Conservation (phyloP, 2,113 vertebrate species). For the Triplophysa siluroides region DNA sequence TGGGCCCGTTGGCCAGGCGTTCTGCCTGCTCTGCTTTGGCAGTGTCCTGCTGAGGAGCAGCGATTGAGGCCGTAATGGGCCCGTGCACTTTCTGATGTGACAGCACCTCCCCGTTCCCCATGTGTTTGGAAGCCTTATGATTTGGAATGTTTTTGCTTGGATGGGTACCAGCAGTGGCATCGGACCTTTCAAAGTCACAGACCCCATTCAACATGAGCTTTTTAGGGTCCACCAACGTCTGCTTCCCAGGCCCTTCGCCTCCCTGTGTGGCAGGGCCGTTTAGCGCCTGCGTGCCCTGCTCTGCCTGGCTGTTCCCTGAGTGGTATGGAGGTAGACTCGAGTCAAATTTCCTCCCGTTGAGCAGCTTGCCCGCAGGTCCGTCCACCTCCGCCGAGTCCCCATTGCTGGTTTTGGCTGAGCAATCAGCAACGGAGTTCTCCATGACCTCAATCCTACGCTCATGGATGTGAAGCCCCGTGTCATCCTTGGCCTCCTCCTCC, state of each 20-base stretch:
- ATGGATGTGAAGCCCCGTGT: conserved; percentile 95
- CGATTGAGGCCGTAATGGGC: conserved; percentile 72
- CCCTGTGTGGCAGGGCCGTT: conserved; percentile 88
- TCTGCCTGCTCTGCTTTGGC: conserved; percentile 96
- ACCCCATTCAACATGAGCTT: conserved; percentile 94
- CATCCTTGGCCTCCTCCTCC: conserved; percentile 99
- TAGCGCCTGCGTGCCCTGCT: conserved; percentile 82
- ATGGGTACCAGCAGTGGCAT: conserved; percentile 75
- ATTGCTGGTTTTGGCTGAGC: conserved; percentile 88
- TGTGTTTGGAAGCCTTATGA: conserved; percentile 99
- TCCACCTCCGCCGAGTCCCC: conserved; percentile 85
- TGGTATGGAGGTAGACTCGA: conserved; percentile 99
- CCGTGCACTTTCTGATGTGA: conserved; percentile 80
- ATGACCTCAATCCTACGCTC: conserved; percentile 98
- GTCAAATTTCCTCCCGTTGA: conserved; percentile 95
- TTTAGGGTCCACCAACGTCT: conserved; percentile 85
- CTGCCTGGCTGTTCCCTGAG: conserved; percentile 98
- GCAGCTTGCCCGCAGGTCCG: conserved; percentile 85
- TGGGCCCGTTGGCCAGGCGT: conserved; percentile 94
- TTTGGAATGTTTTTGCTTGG: conserved; percentile 99
- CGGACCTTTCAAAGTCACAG: conserved; percentile 95
- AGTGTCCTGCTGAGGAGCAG: conserved; percentile 91
- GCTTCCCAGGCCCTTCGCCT: conserved; percentile 85
- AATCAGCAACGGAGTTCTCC: conserved; percentile 91
- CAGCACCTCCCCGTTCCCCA: conserved; percentile 96